These are phyloP conservation scores for Drosophila barbarae DNA, from an alignment of 2,888 invertebrate genomes.

Conservation along the genomic window DNA sequence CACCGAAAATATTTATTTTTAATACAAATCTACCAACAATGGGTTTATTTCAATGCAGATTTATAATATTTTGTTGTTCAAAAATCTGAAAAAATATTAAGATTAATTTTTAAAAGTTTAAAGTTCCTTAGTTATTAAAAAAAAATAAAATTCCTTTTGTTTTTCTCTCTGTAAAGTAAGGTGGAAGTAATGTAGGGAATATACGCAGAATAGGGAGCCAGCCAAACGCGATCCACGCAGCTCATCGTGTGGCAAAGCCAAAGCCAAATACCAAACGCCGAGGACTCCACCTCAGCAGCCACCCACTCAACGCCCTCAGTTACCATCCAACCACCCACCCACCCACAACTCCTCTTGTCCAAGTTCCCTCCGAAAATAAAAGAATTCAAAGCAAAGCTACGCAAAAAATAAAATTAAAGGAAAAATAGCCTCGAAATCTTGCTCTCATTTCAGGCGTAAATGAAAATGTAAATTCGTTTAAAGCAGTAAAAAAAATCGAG, in stretches of 20 bases:
- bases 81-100: background rate
- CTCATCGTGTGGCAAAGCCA: conserved; percentile 37
- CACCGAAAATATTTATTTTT: conserved; percentile 12
- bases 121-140: too few species aligned
- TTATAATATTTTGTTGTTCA: background rate
- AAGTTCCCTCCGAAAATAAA: conserved; percentile 19
- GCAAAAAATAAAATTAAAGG: conserved; percentile 1
- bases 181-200: background rate
- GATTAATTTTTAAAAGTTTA: background rate
- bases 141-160: too few species aligned
- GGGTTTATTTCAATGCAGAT: background rate
- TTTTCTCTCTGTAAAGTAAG: background rate
- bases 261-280: conserved; percentile 30
- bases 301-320: background rate
- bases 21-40: background rate
- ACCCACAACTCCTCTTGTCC: conserved; percentile 21
- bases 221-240: conserved; percentile 34
- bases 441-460: conserved; percentile 65
- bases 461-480: conserved; percentile 68
- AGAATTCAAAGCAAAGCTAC: conserved; percentile 44
- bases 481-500: conserved; percentile 28
- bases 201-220: conserved; percentile 2
- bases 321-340: background rate
- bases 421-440: conserved; percentile 48
- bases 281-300: conserved; percentile 15